A percentile compares a stretch with the other conserved stretches of the same genome.
These are phyloP conservation scores for Heliocidaris erythrogramma DNA, from an alignment of 35 echinoderm and acorn worm species.

Conservation along the genomic window DNA sequence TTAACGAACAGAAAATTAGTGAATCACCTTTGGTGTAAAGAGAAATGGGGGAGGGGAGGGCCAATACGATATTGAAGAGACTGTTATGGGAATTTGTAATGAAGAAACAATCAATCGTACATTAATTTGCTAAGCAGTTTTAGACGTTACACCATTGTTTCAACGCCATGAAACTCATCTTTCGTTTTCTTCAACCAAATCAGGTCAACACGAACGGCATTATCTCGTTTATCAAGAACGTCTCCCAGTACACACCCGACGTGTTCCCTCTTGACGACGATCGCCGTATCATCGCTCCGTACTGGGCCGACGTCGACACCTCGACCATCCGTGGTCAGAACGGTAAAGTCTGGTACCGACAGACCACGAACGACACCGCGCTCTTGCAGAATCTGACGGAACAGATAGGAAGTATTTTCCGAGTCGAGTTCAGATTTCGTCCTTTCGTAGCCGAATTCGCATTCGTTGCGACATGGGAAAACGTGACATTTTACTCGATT, in stretches of 20 bases:
- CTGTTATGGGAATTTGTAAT: background rate
- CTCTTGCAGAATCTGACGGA: constrained; percentile 47
- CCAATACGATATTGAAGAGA: background rate
- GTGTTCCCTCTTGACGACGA: constrained; percentile 73
- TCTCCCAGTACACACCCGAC: constrained; percentile 75
- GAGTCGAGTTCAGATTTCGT: constrained; percentile 60
- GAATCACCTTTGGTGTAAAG: no score
- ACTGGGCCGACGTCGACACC: constrained; percentile 90
- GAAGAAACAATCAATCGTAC: background rate
- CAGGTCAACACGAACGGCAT: constrained; percentile 93
- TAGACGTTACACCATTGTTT: background rate
- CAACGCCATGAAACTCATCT: background rate
- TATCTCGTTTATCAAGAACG: constrained; percentile 78
- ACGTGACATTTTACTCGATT: constrained; percentile 72
- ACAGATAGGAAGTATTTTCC: constrained; percentile 68
- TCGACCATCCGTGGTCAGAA: background rate
- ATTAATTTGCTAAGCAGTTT: background rate
- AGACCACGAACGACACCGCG: constrained; percentile 47
- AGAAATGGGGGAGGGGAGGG: no score
- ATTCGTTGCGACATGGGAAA: constrained; percentile 82
- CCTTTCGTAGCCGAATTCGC: constrained; percentile 61
- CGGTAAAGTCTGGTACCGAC: constrained; percentile 68
- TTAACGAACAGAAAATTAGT: no score
- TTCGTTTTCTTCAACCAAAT: background rate
- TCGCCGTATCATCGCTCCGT: constrained; percentile 79